Evolutionary conservation across 2,113 vertebrate genomes (phyloP), one percentile per base, ranked within the genome.

Genomic region (Pseudorhombus dupliciocellatus): DNA sequence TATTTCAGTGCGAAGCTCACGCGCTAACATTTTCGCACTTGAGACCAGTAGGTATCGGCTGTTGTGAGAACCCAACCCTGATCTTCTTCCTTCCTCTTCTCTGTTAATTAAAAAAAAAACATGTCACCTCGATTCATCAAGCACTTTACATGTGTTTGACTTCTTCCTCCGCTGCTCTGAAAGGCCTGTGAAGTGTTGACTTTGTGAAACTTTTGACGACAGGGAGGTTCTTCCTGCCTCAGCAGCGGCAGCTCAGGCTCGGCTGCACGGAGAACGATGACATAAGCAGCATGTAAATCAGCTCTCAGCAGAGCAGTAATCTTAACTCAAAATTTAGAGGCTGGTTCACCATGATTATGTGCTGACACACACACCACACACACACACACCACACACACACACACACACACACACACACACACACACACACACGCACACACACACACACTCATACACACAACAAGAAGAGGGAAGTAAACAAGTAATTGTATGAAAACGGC

Each of bases 271-370:
- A 44, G 21, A 71, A 73, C 31, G 64, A 82, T 87, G 81, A 86
- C 88, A 73, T 84, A 81, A 81, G 77, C 79, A 58, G 79, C 85
- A 83, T 84, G 81, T 77, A 79, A 87, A 89, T 83, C 79, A 84
- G 75, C 72, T 69, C 2, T 0, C 72, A 56, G 25, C 66, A 31
- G 25, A 40, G 25, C 72, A 74, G 60, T 70, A 37, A 52, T 83
- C 77, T 64, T 64, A 77, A 75, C 56, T 53, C 66, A 44, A 80
- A 67, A 70, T 79, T 71, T 70, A 77, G 64, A 66, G 81, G 37
- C 1, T 73, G 44, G 56, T 52, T 85, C 16, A 60, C 69, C 62
- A 24, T 0, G 0, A 79, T 73, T 77, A 71, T 51, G 55, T 68
- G 52, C 74, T 77, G 60, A 73, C 30, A 66, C 55, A 57, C 79